Base-by-base conservation (phyloP, 2,797 vertebrate genomes). In the Linurgus olivaceus region DNA sequence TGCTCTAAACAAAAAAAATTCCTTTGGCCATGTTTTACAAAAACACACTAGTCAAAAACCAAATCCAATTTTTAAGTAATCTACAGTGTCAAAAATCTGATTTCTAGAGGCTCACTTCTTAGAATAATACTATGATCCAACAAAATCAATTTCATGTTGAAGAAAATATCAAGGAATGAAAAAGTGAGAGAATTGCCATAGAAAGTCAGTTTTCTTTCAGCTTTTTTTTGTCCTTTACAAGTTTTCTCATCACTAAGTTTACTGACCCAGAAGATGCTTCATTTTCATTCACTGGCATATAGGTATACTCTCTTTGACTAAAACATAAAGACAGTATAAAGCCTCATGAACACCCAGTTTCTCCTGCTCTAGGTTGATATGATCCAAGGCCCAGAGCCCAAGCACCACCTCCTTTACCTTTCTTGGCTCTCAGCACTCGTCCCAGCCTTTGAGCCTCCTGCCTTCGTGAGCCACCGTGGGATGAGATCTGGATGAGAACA, bases 401-500 rank as follows among this genome's bases (percentile, higher is more conserved):
- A n/a, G 6, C 21, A 63, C 12, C 21, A 20, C 4, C 20, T 54
- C 35, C 35, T 66, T 94, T 96, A 99, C 99, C 99, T 99, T 99
- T 99, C 86, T 99, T 99, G 67, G 99, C 99, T 96, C 99, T 98
- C 77, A 99, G 97, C 45, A 99, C 99, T 94, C 99, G 98, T n/a
- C 99, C 99, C 63, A 99, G 97, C 40, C 99, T 98, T 96, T 99
- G 99, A 44, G 99, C 99, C 88, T 99, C 99, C 96, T 99, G 99
- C 54, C 99, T 97, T 31, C 99, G 98, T 24, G 99, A 99, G n/a
- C 99, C 99, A 17, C 99, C 99, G 0, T 99, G 99, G 79, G 99
- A 99, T 0, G 99, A 99, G 91, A 99, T 99, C 98, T 99, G 99
- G 94, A 99, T 99, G 80, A 99, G 97, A 75, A 99, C 99, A 19